Percentiles rank a stretch among this genome's conserved stretches.
Evolutionary conservation across 35 echinoderm and acorn worm species (phyloP).

Genomic region (Heliocidaris tuberculata): DNA sequence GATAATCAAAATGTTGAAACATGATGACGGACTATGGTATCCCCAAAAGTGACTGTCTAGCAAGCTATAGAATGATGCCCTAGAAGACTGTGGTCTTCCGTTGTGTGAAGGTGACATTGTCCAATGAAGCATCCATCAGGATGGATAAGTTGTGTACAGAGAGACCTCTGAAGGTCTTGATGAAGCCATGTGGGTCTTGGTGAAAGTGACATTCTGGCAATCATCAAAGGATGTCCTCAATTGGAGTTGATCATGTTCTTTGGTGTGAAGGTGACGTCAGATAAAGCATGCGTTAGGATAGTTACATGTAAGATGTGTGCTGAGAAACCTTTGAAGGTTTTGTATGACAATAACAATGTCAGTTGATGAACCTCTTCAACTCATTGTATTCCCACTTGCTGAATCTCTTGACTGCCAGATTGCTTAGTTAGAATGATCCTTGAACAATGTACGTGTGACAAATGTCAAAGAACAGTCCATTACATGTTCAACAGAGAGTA

Average conservation of each 20-base stretch:
- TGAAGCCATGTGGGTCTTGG: background rate
- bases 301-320: constrained; percentile 41
- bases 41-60: background rate
- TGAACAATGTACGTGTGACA: too few relatives aligned
- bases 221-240: constrained; percentile 29
- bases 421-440: too few relatives aligned
- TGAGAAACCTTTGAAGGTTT: constrained; percentile 2
- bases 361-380: background rate
- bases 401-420: too few relatives aligned
- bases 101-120: constrained; percentile 28
- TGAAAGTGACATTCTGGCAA: constrained; percentile 32
- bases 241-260: constrained; percentile 38
- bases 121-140: constrained; percentile 42
- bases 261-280: constrained; percentile 28
- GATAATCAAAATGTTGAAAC: background rate
- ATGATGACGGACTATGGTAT: background rate
- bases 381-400: too few relatives aligned
- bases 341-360: background rate
- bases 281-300: constrained; percentile 45
- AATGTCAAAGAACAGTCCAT: too few relatives aligned
- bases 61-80: background rate
- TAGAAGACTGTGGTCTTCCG: constrained; percentile 13
- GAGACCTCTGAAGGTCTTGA: constrained; percentile 9
- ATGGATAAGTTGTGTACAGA: constrained; percentile 34
- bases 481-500: too few relatives aligned